Base-by-base conservation (phyloP, 2,888 invertebrate species). In the Sceliomorpha sp. region DNA sequence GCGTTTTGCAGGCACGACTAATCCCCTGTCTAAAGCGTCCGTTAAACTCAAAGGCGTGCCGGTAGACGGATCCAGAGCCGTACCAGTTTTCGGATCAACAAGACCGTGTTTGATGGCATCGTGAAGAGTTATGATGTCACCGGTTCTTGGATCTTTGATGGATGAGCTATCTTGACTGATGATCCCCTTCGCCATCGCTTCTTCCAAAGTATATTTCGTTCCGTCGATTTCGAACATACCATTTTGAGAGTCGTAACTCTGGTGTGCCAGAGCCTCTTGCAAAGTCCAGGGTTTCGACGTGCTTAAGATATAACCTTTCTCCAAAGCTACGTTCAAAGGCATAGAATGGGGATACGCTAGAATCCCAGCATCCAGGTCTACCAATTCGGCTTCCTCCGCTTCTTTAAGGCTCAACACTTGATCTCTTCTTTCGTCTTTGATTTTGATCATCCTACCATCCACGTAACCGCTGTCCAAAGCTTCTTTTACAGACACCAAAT, bases 1-100 rank as follows among this genome's bases (percentile, higher is more conserved):
- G 48, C 94, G 92, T 84, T 95, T 95, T 31, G 95, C 93, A 5
- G 95, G 94, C 3, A 96, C 91, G 45, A 96, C 92, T 20, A 96
- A 89, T 15, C 96, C 96, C 50, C 94, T 92, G 76, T 95, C 95
- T 20, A 95, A 91, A 1, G 98, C 97, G 83, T 97, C 96, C 29
- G 92, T 93, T 4, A 98, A 90, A 20, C 94, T 93, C 64, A 97
- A 91, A 85, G 94, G 92, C 27, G 92, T 91, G 24, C 94, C 94
- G 31, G 92, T 92, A 36, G 91, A 88, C 0, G 94, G 95, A 89
- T 96, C 95, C 39, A 92, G 90, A 14, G 94, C 94, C 79, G 91
- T 92, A n/a, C 97, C 97, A 77, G 91, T 92, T 69, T 93, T 91
- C 0, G 95, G 93, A 88, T 96, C 94, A 63, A 96, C 91, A 47